Evolutionary conservation across 1,140 invertebrate species (phyloP), one percentile per base, ranked within the genome.

Genomic region (Atta texana): DNA sequence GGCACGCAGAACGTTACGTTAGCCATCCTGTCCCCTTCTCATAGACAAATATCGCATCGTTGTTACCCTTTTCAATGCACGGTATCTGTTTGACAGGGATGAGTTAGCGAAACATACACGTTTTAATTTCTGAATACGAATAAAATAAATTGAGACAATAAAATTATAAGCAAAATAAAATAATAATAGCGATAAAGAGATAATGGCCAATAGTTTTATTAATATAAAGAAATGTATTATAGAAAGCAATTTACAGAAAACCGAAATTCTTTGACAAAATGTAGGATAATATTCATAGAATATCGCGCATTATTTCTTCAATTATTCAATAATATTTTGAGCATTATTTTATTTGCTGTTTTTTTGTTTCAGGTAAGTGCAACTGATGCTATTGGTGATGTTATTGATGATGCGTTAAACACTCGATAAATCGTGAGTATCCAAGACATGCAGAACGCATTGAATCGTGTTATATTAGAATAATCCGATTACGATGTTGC

Each of bases 1-100:
- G 80, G 57, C 86, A 88, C 88, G 86, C 86, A 68, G 77, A 74
- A 81, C 88, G 82, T 81, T 72, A 44, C 78, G 44, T 51, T 53
- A 12, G 72, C 72, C 28, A 59, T 76, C 59, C 10, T 31, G 81
- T 34, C 69, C 61, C 21, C 44, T 14, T 68, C 28, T 69, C 18
- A 0, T 72, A 51, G 28, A 21, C 14, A 77, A 68, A 88, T 51
- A 57, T 53, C 28, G 61, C 44, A 81, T 59, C 61, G 12, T 72
- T 44, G 80, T 85, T 88, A 85, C 76, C 80, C 76, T 82, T 64
- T 80, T 88, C 75, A 51, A 76, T 76, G 39, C 12, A 55, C 77
- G 14, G 12, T 21, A 68, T 74, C 80, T 61, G 28, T 31, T n/a
- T 21, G 39, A 72, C 21, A 44, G 24, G 16, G 39, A 53, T 49